Evolutionary conservation across 1,140 invertebrate genomes (phyloP).

Genomic region (Matsumurasca onukii): DNA sequence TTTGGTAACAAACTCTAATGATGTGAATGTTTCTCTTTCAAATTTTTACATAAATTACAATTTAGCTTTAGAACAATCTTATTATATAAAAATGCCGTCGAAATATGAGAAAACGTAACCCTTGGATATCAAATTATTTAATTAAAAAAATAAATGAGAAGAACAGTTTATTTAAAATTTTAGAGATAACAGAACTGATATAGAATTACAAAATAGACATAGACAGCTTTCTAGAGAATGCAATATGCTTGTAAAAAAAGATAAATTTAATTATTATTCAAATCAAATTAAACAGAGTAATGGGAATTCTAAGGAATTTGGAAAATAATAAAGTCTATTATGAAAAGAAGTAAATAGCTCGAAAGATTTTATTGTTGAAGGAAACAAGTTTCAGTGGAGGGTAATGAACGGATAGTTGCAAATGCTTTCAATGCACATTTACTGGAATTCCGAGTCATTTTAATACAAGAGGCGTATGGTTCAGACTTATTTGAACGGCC

Average conservation of each 20-base stretch:
- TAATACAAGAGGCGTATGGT: no score
- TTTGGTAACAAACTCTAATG: no score
- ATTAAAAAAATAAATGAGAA: neutral
- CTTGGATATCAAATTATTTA: slow-evolving; percentile 2
- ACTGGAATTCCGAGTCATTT: neutral
- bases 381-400: neutral
- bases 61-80: neutral
- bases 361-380: neutral
- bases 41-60: neutral
- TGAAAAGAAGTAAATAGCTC: neutral
- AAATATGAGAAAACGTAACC: neutral
- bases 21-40: neutral
- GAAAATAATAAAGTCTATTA: no score
- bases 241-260: neutral
- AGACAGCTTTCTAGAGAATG: slow-evolving; percentile 1
- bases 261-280: neutral
- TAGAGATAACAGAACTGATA: neutral
- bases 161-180: neutral
- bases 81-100: no score
- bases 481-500: no score
- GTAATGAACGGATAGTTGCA: no score
- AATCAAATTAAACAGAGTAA: slow-evolving; percentile 1
- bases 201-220: no score
- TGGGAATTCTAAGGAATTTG: no score
- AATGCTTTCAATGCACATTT: neutral